Evolutionary conservation across 2,113 vertebrate species (phyloP).

Genomic region (Athene noctua): DNA sequence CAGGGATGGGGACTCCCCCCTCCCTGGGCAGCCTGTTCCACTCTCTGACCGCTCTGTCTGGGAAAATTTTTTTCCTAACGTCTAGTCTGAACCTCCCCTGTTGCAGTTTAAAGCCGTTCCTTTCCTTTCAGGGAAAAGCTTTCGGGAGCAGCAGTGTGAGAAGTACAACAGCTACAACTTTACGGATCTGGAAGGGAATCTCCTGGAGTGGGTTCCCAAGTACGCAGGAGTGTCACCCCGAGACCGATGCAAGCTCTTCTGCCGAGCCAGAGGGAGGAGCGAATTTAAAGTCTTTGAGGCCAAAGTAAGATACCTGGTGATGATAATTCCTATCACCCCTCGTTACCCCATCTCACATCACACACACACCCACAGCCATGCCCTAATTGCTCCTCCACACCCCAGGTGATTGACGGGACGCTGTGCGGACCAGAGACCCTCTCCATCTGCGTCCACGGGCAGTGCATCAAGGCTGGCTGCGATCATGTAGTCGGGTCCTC

Average conservation of each 20-base stretch:
- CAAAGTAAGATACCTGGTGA: slow-evolving; percentile 77
- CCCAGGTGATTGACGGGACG: slow-evolving; percentile 91
- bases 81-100: too few species aligned
- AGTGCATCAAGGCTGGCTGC: slow-evolving; percentile 96
- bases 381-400: not conserved
- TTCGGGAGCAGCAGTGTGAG: slow-evolving; percentile 94
- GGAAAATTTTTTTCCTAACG: too few species aligned
- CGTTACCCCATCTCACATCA: fast-evolving
- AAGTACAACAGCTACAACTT: slow-evolving; percentile 88
- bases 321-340: not conserved
- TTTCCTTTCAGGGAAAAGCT: slow-evolving; percentile 83
- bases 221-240: slow-evolving; percentile 90
- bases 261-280: slow-evolving; percentile 85
- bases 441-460: slow-evolving; percentile 92
- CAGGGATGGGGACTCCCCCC: too few species aligned
- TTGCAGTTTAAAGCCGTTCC: not conserved
- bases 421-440: slow-evolving; percentile 92
- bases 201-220: slow-evolving; percentile 92
- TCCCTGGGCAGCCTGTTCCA: too few species aligned
- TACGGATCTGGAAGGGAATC: slow-evolving; percentile 82
- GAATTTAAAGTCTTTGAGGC: slow-evolving; percentile 96
- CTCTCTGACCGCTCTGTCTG: too few species aligned
- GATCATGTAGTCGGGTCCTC: slow-evolving; percentile 91
- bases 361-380: not conserved
- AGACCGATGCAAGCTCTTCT: slow-evolving; percentile 94